Percentiles rank a stretch among this genome's conserved stretches.
Conservation (phyloP, 2,797 vertebrate species). For the Enteromius argenteus region DNA sequence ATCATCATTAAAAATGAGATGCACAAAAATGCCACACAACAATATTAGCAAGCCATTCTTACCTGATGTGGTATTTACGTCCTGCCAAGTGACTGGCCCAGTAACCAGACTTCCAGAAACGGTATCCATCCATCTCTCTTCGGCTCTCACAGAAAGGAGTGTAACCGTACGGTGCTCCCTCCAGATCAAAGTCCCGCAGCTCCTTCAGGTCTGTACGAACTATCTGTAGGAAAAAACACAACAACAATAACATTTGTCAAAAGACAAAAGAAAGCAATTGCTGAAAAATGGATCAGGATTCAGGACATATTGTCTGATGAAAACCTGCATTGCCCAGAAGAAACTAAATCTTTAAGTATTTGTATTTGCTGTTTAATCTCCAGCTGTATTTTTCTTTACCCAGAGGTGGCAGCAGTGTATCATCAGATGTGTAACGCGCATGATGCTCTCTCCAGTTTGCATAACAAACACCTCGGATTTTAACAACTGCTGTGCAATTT, state of each 20-base stretch:
- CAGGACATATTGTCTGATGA: not conserved
- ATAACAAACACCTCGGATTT: not conserved
- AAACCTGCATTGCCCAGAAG: not conserved
- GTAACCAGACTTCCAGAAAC: conserved; percentile 98
- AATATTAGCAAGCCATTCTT: not conserved
- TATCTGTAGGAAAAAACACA: conserved; percentile 79
- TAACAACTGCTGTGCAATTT: conserved; percentile 7
- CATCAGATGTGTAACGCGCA: not conserved
- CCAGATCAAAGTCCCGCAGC: conserved; percentile 91
- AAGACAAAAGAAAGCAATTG: not conserved
- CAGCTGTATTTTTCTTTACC: conserved; percentile 30
- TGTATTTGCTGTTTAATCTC: not conserved
- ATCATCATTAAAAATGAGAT: not conserved
- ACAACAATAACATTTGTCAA: not conserved
- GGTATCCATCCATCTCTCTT: conserved; percentile 96
- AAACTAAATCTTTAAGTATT: not conserved
- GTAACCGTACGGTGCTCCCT: conserved; percentile 96
- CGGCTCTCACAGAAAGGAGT: conserved; percentile 98
- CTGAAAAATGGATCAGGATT: not conserved
- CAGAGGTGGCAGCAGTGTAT: conserved; percentile 53
- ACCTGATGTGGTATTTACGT: conserved; percentile 98
- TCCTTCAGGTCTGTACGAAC: conserved; percentile 96
- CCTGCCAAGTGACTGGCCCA: conserved; percentile 97
- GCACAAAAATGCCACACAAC: not conserved
- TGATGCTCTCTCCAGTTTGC: not conserved